phyloP scores from a whole-genome alignment of 2,888 invertebrate species.

The Bellardia pandia region DNA sequence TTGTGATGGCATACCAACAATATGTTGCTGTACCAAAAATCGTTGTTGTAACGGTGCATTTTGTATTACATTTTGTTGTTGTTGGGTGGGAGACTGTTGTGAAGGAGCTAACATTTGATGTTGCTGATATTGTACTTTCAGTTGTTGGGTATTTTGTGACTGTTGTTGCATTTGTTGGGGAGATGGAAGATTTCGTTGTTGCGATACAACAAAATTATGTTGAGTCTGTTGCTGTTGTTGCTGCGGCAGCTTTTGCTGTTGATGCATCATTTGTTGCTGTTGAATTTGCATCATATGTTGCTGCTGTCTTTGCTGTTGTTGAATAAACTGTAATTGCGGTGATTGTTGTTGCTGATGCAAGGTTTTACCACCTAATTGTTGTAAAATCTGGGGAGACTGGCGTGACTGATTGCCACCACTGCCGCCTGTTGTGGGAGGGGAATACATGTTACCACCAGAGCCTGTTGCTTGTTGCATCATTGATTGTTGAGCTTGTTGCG shows the following conservation, averaged over 20 bases:
- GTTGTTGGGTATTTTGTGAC: slow-evolving; percentile 36
- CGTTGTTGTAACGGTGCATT: slow-evolving; percentile 78
- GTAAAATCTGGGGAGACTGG: slow-evolving; percentile 79
- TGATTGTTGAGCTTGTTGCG: slow-evolving; percentile 80
- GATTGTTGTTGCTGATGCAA: slow-evolving; percentile 75
- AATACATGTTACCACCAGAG: slow-evolving; percentile 75
- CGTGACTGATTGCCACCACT: slow-evolving; percentile 64
- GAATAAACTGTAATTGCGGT: slow-evolving; percentile 62
- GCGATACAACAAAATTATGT: slow-evolving; percentile 69
- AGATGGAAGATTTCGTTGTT: slow-evolving; percentile 73
- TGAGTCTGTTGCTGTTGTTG: slow-evolving; percentile 74
- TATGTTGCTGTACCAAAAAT: slow-evolving; percentile 79
- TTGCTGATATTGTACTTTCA: slow-evolving; percentile 68
- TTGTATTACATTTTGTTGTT: slow-evolving; percentile 78
- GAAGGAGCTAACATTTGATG: slow-evolving; percentile 64
- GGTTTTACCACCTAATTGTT: slow-evolving; percentile 79
- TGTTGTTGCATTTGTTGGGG: slow-evolving; percentile 73
- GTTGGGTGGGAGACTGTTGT: slow-evolving; percentile 55
- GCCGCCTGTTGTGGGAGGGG: slow-evolving; percentile 77
- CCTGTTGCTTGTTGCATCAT: slow-evolving; percentile 74
- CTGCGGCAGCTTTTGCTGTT: slow-evolving; percentile 72
- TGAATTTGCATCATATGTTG: slow-evolving; percentile 73
- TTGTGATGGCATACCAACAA: slow-evolving; percentile 74
- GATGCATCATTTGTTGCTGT: slow-evolving; percentile 76
- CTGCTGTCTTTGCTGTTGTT: slow-evolving; percentile 74